These are phyloP conservation scores for Drosophila subquinaria DNA, from an alignment of 2,888 invertebrate genomes.

Conservation along the genomic window DNA sequence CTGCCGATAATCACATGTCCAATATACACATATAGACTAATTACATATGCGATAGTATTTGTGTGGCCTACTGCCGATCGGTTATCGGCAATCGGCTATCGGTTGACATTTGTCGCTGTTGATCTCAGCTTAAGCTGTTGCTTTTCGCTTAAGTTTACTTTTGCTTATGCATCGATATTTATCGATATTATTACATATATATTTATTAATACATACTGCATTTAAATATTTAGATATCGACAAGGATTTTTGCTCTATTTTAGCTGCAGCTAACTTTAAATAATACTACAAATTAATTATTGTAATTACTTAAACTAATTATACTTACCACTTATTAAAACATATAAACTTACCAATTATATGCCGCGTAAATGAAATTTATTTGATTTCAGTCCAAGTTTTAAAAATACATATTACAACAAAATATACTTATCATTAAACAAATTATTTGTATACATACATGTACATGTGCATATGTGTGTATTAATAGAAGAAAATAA, in stretches of 20 bases:
- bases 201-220: constrained; percentile 4
- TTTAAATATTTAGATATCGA: constrained; percentile 24
- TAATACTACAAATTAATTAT: constrained; percentile 32
- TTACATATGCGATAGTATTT: not conserved
- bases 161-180: too few relatives aligned
- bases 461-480: constrained; percentile 20
- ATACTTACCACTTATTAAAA: constrained; percentile 28
- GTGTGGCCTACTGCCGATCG: constrained; percentile 33
- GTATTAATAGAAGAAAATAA: constrained; percentile 39
- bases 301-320: constrained; percentile 32
- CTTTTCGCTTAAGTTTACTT: constrained; percentile 26
- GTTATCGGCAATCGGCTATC: constrained; percentile 39
- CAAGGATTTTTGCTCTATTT: constrained; percentile 40
- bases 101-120: constrained; percentile 30
- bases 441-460: constrained; percentile 37
- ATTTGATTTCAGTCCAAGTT: constrained; percentile 81
- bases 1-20: constrained; percentile 18
- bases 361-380: constrained; percentile 68
- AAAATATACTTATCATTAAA: constrained; percentile 26
- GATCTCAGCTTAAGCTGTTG: constrained; percentile 22
- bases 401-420: constrained; percentile 39
- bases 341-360: constrained; percentile 35
- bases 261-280: constrained; percentile 56
- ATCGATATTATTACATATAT: not conserved
- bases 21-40: too few relatives aligned